These are phyloP conservation scores for Parazoanthus darwini DNA, from an alignment of 92 coral and sea anemone species.

Conservation along the genomic window DNA sequence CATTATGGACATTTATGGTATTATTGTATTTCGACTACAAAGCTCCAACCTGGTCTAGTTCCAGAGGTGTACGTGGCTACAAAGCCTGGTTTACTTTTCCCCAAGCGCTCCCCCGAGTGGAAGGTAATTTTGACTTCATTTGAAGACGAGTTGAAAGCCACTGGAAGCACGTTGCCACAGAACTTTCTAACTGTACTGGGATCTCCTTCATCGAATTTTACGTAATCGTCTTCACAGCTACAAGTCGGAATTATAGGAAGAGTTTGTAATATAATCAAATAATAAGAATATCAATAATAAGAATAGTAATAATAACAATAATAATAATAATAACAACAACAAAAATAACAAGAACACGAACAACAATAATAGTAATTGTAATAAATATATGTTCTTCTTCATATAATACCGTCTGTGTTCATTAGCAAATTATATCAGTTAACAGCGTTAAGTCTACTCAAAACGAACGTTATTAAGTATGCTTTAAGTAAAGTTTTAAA, in stretches of 20 bases:
- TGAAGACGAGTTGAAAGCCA: slow-evolving; percentile 70
- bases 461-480: no score
- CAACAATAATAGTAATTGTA: no score
- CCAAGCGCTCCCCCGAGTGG: slow-evolving; percentile 77
- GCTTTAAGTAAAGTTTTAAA: no score
- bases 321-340: no score
- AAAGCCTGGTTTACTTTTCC: slow-evolving; percentile 86
- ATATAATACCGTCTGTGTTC: background rate
- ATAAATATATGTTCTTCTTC: no score
- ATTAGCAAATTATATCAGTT: no score
- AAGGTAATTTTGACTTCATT: slow-evolving; percentile 78
- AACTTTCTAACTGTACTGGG: slow-evolving; percentile 65
- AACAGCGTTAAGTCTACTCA: no score
- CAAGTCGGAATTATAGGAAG: background rate
- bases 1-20: background rate
- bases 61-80: slow-evolving; percentile 98
- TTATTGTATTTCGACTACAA: no score
- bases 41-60: slow-evolving; percentile 72
- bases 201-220: slow-evolving; percentile 67
- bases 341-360: no score
- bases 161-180: slow-evolving; percentile 84
- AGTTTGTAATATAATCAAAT: background rate
- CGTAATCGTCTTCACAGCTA: slow-evolving; percentile 88
- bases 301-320: no score
- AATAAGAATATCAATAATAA: no score